Percentiles rank a stretch among this genome's conserved stretches.
These are phyloP conservation scores for Sebastes umbrosus DNA, from an alignment of 2,797 vertebrate genomes.

Conservation along the genomic window DNA sequence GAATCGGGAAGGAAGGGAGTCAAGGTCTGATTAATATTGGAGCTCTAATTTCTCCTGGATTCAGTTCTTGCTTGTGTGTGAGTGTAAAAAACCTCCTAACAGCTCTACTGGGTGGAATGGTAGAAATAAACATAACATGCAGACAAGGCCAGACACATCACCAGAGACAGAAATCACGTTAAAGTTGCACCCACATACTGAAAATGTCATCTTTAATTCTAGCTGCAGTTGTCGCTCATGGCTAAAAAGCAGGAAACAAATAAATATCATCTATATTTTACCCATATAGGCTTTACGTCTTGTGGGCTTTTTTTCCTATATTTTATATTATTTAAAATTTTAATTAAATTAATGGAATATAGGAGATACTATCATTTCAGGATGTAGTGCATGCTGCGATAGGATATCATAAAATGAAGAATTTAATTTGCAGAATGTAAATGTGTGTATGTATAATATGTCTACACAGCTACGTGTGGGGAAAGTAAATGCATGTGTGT, in stretches of 20 bases:
- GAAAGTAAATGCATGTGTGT: not conserved
- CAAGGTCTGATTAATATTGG: slow-evolving; percentile 17
- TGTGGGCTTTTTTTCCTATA: not conserved
- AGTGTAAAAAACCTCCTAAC: not conserved
- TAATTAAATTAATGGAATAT: not conserved
- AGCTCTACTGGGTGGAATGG: not conserved
- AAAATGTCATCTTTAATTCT: not conserved
- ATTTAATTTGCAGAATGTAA: not conserved
- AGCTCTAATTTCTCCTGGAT: slow-evolving; percentile 15
- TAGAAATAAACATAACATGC: not conserved
- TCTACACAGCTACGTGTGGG: not conserved
- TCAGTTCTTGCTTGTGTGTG: not conserved
- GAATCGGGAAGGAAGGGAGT: not conserved
- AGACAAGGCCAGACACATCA: not conserved
- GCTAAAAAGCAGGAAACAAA: not conserved
- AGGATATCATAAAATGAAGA: not conserved
- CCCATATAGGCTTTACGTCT: not conserved
- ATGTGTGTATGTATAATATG: not conserved
- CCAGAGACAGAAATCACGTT: not conserved
- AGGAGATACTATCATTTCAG: not conserved
- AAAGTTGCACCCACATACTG: not conserved
- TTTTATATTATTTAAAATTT: not conserved
- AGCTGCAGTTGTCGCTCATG: not conserved
- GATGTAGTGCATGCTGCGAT: not conserved
- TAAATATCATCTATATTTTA: not conserved